Evolutionary conservation across 2,797 vertebrate species (phyloP).

Genomic region (Margarornis squamiger): DNA sequence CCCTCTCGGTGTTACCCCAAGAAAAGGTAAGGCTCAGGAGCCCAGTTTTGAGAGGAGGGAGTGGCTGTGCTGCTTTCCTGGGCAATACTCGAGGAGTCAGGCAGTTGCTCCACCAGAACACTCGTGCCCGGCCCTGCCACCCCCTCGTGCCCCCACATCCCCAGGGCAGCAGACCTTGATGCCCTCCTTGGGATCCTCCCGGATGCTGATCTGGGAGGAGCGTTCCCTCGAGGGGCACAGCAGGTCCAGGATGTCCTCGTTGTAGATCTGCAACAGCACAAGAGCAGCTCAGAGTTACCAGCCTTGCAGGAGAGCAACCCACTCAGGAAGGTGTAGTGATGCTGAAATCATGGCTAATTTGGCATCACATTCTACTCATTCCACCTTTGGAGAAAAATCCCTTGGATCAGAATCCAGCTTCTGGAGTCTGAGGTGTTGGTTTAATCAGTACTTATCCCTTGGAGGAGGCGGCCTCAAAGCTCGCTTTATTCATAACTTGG

Average conservation of each 20-base stretch:
- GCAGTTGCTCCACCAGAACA: not conserved
- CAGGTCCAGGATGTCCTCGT: conserved; percentile 94
- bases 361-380: not conserved
- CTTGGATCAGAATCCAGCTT: not conserved
- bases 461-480: not conserved
- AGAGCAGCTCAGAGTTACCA: not conserved
- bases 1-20: accelerated
- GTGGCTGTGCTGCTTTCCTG: not conserved
- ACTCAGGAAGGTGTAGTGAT: accelerated
- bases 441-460: not conserved
- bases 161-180: conserved; percentile 85
- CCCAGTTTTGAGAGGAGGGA: not conserved
- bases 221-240: conserved; percentile 86
- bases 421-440: accelerated
- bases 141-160: accelerated
- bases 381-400: not conserved
- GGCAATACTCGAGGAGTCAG: not conserved
- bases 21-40: not conserved
- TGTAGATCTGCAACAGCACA: conserved; percentile 88
- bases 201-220: conserved; percentile 83
- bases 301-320: not conserved
- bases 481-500: not conserved
- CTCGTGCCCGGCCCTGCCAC: accelerated
- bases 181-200: conserved; percentile 94
- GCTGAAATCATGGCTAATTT: not conserved